These are phyloP conservation scores for Deilephila elpenor DNA, from an alignment of 2,888 invertebrate genomes.

Conservation along the genomic window DNA sequence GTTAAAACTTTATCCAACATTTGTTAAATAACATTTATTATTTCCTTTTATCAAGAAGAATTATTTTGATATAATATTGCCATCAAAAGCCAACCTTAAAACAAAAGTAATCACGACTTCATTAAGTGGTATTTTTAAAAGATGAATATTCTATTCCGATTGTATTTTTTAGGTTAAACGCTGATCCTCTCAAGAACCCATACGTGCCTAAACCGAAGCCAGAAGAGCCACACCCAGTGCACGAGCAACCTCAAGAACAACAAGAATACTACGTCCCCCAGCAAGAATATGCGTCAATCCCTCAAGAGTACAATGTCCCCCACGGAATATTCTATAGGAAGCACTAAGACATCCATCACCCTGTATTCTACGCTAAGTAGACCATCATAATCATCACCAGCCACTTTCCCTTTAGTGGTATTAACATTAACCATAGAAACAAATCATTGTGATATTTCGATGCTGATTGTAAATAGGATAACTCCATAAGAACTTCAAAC, in stretches of 20 bases:
- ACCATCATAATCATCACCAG: not conserved
- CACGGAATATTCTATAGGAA: slow-evolving; percentile 43
- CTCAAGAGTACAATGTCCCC: slow-evolving; percentile 28
- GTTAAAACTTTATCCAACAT: no score
- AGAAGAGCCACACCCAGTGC: slow-evolving; percentile 66
- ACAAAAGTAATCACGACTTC: no score
- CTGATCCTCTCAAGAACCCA: slow-evolving; percentile 92
- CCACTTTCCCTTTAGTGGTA: not conserved
- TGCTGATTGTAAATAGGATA: slow-evolving; percentile 16
- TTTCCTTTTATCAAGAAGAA: no score
- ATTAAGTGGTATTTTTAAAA: no score
- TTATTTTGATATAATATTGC: no score
- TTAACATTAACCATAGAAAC: not conserved
- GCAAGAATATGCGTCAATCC: slow-evolving; percentile 3
- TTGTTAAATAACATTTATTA: no score
- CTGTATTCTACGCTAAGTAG: not conserved
- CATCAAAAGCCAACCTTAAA: no score
- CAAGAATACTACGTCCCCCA: slow-evolving; percentile 13
- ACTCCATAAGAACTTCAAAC: not conserved
- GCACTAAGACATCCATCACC: slow-evolving; percentile 21
- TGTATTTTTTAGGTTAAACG: slow-evolving; percentile 87
- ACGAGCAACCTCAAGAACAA: slow-evolving; percentile 28
- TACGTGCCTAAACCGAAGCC: slow-evolving; percentile 90
- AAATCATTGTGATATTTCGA: not conserved
- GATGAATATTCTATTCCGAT: slow-evolving; percentile 30